Evolutionary conservation across 2,888 invertebrate species (phyloP), one percentile per base, ranked within the genome.

Genomic region (Gasteruption jaculator): DNA sequence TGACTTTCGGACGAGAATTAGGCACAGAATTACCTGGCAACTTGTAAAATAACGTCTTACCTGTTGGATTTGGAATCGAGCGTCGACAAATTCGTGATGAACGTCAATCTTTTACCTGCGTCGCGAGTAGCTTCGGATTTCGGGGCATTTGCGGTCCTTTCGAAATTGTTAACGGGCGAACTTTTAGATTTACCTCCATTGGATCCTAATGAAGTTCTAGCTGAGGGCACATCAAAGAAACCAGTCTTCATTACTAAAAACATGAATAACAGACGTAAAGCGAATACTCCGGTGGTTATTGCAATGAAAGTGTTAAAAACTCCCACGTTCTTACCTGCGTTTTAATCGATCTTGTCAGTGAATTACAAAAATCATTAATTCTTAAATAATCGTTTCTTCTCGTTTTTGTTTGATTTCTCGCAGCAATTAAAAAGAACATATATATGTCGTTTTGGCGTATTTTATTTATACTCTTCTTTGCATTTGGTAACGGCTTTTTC

Each of bases 221-320:
- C 41, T 7, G 54, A 57, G 8, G 61, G 58, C 22, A 42, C 50
- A 7, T 54, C 51, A 1, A 61, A 46, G 33, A 63, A 58, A 22
- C 63, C 65, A 5, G 56, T 65, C 14, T 62, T 62, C 27, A 65
- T 65, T 29, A 59, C 62, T 3, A 55, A 57, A 26, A 61, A 56
- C 14, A 32, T 21, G 12, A n/a, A n/a, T n/a, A 48, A 46, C 24
- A 62, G 54, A 45, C 53, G 57, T 14, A 62, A 50, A 44, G 10
- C 31, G 2, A 43, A 45, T 4, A 22, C 43, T 38, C 38, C 49
- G 22, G 32, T 8, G 19, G 34, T 34, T 7, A 21, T 31, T 11
- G 11, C 11, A 15, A 38, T 22, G 10, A 43, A 50, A 26, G 29
- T 47, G 15, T 12, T 31, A 29, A 42, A 40, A 11, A 42, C 36